Conservation (phyloP, 1,140 invertebrate genomes). For the Achatina immaculata region DNA sequence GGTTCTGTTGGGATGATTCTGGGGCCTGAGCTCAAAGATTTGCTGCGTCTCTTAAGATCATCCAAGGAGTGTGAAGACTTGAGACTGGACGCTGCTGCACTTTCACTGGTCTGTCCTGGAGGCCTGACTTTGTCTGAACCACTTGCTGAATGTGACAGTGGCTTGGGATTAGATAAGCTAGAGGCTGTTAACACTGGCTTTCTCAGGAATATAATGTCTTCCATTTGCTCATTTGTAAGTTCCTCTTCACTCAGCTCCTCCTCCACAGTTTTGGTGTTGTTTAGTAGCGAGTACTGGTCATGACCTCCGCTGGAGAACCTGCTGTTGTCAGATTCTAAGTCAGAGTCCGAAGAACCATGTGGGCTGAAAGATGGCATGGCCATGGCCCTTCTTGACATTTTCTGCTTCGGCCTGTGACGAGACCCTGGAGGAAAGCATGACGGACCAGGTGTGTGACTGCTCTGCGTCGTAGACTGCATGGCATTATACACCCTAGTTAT, state of each 20-base stretch:
- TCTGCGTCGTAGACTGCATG: not conserved
- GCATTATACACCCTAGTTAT: slow-evolving; percentile 8
- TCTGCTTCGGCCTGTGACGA: slow-evolving; percentile 23
- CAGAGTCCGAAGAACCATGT: slow-evolving; percentile 36
- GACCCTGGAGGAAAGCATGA: slow-evolving; percentile 21
- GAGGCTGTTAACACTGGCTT: slow-evolving; percentile 10
- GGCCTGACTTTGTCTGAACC: not conserved
- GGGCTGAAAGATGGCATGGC: slow-evolving; percentile 35
- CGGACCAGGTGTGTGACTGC: not conserved
- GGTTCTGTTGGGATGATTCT: slow-evolving; percentile 32
- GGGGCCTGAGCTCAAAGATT: slow-evolving; percentile 13
- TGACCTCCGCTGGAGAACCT: not conserved
- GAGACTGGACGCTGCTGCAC: not conserved
- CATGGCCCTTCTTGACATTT: slow-evolving; percentile 2
- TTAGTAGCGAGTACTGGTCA: not conserved
- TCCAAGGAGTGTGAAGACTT: not conserved
- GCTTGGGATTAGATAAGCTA: not conserved
- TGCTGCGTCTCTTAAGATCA: not conserved
- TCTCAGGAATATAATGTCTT: slow-evolving; percentile 35
- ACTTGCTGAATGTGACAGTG: not conserved
- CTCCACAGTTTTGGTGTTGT: slow-evolving; percentile 38
- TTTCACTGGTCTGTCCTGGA: not conserved
- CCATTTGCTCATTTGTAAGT: slow-evolving; percentile 36
- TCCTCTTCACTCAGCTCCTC: slow-evolving; percentile 38
- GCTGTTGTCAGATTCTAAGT: slow-evolving; percentile 1